These are phyloP conservation scores for Rattus norvegicus DNA, from an alignment of 2,113 vertebrate genomes.

Conservation along the genomic window DNA sequence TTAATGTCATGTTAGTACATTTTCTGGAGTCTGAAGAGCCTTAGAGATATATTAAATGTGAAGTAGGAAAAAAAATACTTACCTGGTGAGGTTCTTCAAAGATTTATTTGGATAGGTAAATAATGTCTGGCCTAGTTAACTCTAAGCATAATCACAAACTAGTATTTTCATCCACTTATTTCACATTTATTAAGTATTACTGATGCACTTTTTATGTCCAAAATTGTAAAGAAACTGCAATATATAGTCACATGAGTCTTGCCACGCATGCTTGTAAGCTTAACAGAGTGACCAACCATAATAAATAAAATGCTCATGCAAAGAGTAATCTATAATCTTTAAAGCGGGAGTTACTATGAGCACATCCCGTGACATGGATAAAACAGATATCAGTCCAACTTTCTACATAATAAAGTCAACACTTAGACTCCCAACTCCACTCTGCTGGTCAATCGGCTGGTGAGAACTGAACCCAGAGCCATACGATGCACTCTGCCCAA, in stretches of 20 bases:
- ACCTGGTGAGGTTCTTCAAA: not conserved
- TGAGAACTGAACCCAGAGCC: not conserved
- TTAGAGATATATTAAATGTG: not conserved
- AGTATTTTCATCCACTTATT: constrained; percentile 18
- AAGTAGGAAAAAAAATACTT: not conserved
- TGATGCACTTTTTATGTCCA: not conserved
- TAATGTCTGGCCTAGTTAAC: not conserved
- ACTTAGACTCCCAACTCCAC: not conserved
- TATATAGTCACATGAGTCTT: not conserved
- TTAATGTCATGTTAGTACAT: not conserved
- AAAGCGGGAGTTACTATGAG: not conserved
- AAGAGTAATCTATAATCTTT: not conserved
- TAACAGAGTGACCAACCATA: not conserved
- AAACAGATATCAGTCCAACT: not conserved
- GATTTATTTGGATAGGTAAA: not conserved
- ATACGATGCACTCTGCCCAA: not conserved
- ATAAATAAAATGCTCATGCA: not conserved
- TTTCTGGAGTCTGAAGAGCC: not conserved
- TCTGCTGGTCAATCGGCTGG: not conserved
- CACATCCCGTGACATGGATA: not conserved
- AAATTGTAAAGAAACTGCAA: not conserved
- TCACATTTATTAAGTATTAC: not conserved
- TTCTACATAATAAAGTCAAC: not conserved
- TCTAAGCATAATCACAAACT: not conserved
- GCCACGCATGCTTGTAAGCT: not conserved